Evolutionary conservation across 2,797 vertebrate genomes (phyloP).

Genomic region (Pseudomugil tenellus): DNA sequence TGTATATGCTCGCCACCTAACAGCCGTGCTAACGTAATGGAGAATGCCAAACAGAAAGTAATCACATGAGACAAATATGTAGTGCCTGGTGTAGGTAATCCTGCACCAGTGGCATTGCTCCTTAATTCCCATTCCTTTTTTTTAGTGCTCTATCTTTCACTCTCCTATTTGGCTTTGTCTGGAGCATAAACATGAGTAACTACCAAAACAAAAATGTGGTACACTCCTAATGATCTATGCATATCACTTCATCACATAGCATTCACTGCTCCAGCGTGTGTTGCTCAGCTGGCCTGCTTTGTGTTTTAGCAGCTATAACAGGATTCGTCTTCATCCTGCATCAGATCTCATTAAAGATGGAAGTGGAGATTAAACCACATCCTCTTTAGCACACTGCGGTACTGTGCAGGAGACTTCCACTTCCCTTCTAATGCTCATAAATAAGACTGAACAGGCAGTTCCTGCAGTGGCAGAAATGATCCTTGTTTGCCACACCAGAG

Average conservation of each 20-base stretch:
- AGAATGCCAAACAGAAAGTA: slow-evolving; percentile 33
- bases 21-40: slow-evolving; percentile 32
- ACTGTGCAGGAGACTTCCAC: slow-evolving; percentile 61
- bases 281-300: slow-evolving; percentile 38
- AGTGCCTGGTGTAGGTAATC: slow-evolving; percentile 64
- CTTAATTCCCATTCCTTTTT: slow-evolving; percentile 59
- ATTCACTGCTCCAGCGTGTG: slow-evolving; percentile 50
- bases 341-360: slow-evolving; percentile 81
- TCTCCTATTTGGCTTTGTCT: slow-evolving; percentile 27
- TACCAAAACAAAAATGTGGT: slow-evolving; percentile 56
- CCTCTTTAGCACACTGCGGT: slow-evolving; percentile 60
- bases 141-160: slow-evolving; percentile 23
- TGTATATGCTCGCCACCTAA: slow-evolving; percentile 9
- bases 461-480: slow-evolving; percentile 57
- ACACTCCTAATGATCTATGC: slow-evolving; percentile 53
- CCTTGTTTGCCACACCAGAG: slow-evolving; percentile 51
- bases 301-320: slow-evolving; percentile 60
- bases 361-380: slow-evolving; percentile 76
- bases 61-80: slow-evolving; percentile 41
- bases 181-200: slow-evolving; percentile 43
- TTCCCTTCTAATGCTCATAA: slow-evolving; percentile 64
- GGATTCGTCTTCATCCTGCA: slow-evolving; percentile 65
- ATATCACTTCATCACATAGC: slow-evolving; percentile 57
- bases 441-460: slow-evolving; percentile 65
- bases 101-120: slow-evolving; percentile 49